A percentile compares a stretch with the other conserved stretches of the same genome.
Evolutionary conservation across 2,888 invertebrate genomes (phyloP).

Genomic region (Hyppa rectilinea): DNA sequence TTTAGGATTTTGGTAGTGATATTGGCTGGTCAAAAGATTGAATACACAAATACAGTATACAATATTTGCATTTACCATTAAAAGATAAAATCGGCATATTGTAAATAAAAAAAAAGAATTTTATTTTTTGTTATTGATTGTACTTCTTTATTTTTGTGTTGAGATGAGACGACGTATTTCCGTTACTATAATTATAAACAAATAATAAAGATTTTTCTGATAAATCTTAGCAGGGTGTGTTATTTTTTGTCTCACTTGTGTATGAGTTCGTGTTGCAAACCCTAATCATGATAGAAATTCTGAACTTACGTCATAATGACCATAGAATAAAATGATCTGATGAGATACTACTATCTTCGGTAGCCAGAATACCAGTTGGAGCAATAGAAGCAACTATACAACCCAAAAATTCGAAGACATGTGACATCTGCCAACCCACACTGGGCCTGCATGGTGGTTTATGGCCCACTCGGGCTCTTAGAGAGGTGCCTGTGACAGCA

Average conservation of each 20-base stretch:
- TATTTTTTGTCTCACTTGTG: conserved; percentile 17
- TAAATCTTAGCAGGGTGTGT: conserved; percentile 74
- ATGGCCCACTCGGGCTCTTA: too few relatives aligned
- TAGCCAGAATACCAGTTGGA: background rate
- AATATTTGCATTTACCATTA: conserved; percentile 71
- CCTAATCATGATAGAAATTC: too few relatives aligned
- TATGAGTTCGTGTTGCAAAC: background rate
- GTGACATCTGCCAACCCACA: too few relatives aligned
- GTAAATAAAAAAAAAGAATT: conserved; percentile 81
- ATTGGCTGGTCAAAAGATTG: conserved; percentile 66
- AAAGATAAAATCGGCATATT: conserved; percentile 70
- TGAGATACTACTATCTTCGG: background rate
- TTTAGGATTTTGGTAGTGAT: conserved; percentile 66
- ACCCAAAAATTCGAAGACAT: too few relatives aligned
- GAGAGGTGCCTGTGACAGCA: too few relatives aligned
- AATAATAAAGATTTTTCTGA: conserved; percentile 87
- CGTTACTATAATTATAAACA: conserved; percentile 84
- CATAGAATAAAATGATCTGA: background rate
- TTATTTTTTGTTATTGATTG: conserved; percentile 86
- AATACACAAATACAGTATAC: conserved; percentile 63
- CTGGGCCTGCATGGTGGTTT: too few relatives aligned
- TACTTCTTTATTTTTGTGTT: conserved; percentile 86
- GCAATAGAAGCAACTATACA: background rate
- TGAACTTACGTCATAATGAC: too few relatives aligned
- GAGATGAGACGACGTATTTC: conserved; percentile 79